Evolutionary conservation across 2,888 invertebrate species (phyloP).

Genomic region (Cantharis rufa): DNA sequence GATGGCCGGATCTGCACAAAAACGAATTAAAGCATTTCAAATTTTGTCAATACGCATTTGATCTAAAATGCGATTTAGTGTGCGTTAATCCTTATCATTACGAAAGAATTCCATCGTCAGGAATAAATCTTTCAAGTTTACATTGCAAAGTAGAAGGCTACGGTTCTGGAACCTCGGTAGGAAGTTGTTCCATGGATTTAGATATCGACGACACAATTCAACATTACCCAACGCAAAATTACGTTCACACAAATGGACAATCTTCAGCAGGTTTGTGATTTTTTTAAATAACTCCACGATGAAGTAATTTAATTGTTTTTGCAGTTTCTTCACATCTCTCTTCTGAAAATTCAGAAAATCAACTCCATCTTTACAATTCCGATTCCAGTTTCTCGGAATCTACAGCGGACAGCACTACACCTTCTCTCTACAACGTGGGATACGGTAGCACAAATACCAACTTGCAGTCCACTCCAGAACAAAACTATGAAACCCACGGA

Average conservation of each 20-base stretch:
- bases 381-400: constrained; percentile 43
- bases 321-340: constrained; percentile 32
- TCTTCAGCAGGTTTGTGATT: constrained; percentile 49
- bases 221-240: constrained; percentile 70
- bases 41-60: constrained; percentile 98
- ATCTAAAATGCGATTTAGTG: constrained; percentile 97
- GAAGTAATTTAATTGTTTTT: constrained; percentile 49
- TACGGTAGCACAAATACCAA: constrained; percentile 43
- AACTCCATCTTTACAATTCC: constrained; percentile 39
- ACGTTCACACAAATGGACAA: constrained; percentile 56
- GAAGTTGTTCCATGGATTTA: constrained; percentile 60
- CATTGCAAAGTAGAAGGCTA: constrained; percentile 92
- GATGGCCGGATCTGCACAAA: constrained; percentile 99
- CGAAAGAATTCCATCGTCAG: constrained; percentile 97
- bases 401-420: constrained; percentile 38
- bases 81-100: constrained; percentile 99
- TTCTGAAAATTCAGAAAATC: constrained; percentile 35
- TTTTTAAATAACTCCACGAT: constrained; percentile 37
- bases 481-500: constrained; percentile 37
- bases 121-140: constrained; percentile 96
- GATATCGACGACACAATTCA: constrained; percentile 70
- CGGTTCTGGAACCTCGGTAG: constrained; percentile 71
- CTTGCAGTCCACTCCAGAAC: constrained; percentile 42
- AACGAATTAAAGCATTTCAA: constrained; percentile 98
- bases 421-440: constrained; percentile 33